Evolutionary conservation across 2,888 invertebrate genomes (phyloP), one percentile per base, ranked within the genome.

Genomic region (Athalia cordata): DNA sequence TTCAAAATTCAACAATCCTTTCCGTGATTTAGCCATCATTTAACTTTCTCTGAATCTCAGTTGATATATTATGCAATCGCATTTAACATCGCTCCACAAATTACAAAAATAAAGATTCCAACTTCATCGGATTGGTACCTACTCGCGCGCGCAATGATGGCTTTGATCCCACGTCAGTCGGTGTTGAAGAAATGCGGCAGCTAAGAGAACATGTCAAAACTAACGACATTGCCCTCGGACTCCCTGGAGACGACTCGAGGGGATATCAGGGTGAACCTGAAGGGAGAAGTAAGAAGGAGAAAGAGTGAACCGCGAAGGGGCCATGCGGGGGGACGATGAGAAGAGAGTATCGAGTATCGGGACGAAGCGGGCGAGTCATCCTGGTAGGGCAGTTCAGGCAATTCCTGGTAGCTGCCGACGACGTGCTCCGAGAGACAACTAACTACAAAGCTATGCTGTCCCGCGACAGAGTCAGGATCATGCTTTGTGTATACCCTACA

Each of bases 381-480:
- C 86, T 85, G 83, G 85, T 80, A 84, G 85, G 85, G 83, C 80
- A 83, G 84, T 85, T 83, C 84, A 82, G 84, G 80, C 83, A 85
- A 88, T 89, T 89, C 89, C 86, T 80, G 85, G 89, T 89, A 88
- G 82, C 81, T 82, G 79, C 82, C 84, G 82, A 84, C 83, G 86
- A 89, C 89, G 89, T 89, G 89, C 87, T 85, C 86, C 85, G 89
- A 85, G 85, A 89, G 87, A 88, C 88, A 89, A 89, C 87, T 86
- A 88, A 85, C 85, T 82, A 81, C 83, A 82, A 83, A 83, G 84
- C 84, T 84, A 85, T 84, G 84, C 83, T 81, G 85, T 86, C 86
- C 83, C 82, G 83, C 84, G 81, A 83, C 82, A 84, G 84, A 84
- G 81, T 79, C 81, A 83, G 84, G 82, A 83, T 85, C 82, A 84